These are phyloP conservation scores for Steatornis caripensis DNA, from an alignment of 2,113 vertebrate species.

Conservation along the genomic window DNA sequence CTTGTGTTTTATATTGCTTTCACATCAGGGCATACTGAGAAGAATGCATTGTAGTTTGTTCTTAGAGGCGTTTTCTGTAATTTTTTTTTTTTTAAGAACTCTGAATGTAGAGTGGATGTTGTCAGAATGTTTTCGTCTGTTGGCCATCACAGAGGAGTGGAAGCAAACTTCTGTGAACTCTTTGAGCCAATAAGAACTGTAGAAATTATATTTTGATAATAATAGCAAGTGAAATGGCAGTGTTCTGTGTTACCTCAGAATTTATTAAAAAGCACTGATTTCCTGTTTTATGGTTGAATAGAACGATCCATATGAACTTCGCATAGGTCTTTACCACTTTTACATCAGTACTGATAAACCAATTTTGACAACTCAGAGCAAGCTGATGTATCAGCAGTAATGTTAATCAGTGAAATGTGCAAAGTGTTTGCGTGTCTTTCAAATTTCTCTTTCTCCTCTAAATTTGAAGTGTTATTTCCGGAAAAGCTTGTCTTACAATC, in stretches of 20 bases:
- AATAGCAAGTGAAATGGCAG: neutral
- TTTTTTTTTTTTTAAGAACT: neutral
- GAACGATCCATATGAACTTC: rapidly evolving
- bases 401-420: neutral
- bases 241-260: neutral
- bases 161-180: neutral
- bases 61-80: neutral
- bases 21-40: neutral
- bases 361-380: neutral
- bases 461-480: conserved; percentile 72
- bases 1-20: neutral
- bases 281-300: neutral
- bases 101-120: neutral
- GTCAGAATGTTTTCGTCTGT: neutral
- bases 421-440: neutral
- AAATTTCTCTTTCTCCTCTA: neutral
- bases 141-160: neutral
- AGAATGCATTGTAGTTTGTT: neutral
- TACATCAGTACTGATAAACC: neutral
- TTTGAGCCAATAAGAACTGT: neutral
- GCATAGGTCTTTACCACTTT: neutral
- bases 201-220: neutral
- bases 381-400: neutral
- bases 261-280: neutral
- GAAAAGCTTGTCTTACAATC: conserved; percentile 63